Percentiles rank a stretch among this genome's conserved stretches.
Conservation (phyloP, 2,797 vertebrate genomes). For the Amazona finschi region DNA sequence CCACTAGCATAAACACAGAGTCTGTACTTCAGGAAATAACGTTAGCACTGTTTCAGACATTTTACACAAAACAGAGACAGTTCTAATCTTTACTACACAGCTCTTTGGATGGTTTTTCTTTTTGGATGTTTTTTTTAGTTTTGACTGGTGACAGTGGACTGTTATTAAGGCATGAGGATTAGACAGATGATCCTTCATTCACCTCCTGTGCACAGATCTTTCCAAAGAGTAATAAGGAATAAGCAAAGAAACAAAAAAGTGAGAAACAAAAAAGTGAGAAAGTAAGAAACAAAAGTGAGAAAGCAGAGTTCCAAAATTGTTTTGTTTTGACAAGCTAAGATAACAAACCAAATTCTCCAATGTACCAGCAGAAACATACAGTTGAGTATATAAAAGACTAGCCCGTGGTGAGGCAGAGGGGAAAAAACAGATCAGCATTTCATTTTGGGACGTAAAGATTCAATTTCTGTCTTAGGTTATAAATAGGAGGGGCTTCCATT, state of each 20-base stretch:
- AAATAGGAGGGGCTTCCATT: background rate
- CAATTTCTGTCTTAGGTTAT: background rate
- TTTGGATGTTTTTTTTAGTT: too few relatives aligned
- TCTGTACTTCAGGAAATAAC: background rate
- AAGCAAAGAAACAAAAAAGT: background rate
- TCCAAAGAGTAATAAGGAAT: background rate
- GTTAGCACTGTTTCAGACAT: background rate
- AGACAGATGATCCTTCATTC: background rate
- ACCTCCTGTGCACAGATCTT: background rate
- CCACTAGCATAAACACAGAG: background rate
- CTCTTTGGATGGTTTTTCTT: background rate
- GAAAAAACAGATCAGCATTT: background rate
- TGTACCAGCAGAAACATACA: background rate
- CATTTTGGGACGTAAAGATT: background rate
- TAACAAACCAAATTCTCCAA: background rate
- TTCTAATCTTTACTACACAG: background rate
- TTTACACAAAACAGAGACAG: background rate
- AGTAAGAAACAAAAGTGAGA: background rate
- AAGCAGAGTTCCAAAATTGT: background rate
- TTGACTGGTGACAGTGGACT: background rate
- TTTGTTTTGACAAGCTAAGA: conserved; percentile 1
- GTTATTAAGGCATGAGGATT: background rate
- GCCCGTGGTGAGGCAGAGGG: background rate
- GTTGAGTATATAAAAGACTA: background rate
- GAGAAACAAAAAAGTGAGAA: background rate